These are phyloP conservation scores for Sympetrum striolatum DNA, from an alignment of 2,888 invertebrate species.

Conservation along the genomic window DNA sequence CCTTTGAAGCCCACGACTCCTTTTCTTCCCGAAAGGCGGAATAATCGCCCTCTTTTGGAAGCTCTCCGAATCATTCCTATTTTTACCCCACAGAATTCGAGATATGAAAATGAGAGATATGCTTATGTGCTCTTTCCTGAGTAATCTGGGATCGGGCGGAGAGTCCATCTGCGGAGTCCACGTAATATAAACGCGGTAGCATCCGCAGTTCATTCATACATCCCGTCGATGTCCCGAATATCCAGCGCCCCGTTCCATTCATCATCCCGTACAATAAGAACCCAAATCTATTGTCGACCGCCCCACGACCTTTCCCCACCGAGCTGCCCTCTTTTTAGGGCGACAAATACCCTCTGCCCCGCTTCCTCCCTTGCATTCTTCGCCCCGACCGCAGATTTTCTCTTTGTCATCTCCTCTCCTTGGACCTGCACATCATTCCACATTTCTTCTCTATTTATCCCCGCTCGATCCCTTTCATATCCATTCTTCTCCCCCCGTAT, in stretches of 20 bases:
- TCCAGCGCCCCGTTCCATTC: neutral
- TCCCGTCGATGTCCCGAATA: neutral
- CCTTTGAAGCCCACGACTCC: too few species aligned
- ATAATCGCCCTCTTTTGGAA: too few species aligned
- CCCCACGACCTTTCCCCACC: neutral
- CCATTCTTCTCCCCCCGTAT: neutral
- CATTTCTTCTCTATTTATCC: neutral
- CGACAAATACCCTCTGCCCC: neutral
- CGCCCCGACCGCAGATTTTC: neutral
- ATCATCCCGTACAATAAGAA: neutral
- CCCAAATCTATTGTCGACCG: neutral
- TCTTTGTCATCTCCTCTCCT: neutral
- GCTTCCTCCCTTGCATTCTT: neutral
- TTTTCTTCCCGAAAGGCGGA: too few species aligned
- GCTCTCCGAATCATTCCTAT: too few species aligned
- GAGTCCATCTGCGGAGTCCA: too few species aligned
- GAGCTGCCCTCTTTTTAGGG: neutral
- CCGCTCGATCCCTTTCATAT: neutral
- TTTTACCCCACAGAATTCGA: too few species aligned
- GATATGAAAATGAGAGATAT: too few species aligned
- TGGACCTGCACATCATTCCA: neutral
- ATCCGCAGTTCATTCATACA: neutral
- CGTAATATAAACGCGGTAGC: too few species aligned
- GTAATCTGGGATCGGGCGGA: too few species aligned
- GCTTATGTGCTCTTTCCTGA: too few species aligned